Base-by-base conservation (phyloP, 2,113 vertebrate species). In the Cyphomyrus plagiostoma region DNA sequence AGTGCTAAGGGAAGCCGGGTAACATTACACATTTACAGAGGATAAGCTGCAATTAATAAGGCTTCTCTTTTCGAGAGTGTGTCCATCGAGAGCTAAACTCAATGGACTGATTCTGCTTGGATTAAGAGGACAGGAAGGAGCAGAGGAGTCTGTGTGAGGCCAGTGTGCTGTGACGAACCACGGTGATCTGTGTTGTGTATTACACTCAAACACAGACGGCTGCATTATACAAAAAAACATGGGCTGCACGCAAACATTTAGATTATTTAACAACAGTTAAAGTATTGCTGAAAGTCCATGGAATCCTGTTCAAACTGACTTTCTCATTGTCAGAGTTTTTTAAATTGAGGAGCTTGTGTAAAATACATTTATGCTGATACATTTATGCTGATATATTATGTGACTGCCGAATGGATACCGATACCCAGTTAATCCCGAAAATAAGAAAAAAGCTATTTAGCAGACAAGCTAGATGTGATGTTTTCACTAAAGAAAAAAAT, bases 1-100 rank as follows among this genome's bases (percentile, higher is more conserved):
- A 87, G 52, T 91, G 88, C 89, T 53, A 62, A 58, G 50, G 89
- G 89, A 90, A 42, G 88, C 88, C 88, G 42, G 90, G 58, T 89
- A 91, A 91, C 3, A 4, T 17, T 48, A 80, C 89, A 86, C 90
- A 89, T 90, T 86, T 89, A 62, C 66, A 86, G 74, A 88, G 83
- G 62, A 88, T 74, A 62, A 56, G 52, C 49, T 50, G 56, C 48
- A 89, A 89, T 90, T 88, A 91, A 89, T 91, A n/a, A 39, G 87
- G 45, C 89, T 90, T 91, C 91, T 88, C 90, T 86, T 52, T 52
- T 50, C 4, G 3, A 49, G 85, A 23, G 23, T 49, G 23, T 23
- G 45, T 48, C 84, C 46, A 1, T 86, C 4, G 35, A 21, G 23
- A 26, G 85, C 26, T 86, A n/a, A 30, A 86, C 48, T 50, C 48